Base-by-base conservation (phyloP, 1,140 invertebrate genomes). In the Drosophila arawakana region DNA sequence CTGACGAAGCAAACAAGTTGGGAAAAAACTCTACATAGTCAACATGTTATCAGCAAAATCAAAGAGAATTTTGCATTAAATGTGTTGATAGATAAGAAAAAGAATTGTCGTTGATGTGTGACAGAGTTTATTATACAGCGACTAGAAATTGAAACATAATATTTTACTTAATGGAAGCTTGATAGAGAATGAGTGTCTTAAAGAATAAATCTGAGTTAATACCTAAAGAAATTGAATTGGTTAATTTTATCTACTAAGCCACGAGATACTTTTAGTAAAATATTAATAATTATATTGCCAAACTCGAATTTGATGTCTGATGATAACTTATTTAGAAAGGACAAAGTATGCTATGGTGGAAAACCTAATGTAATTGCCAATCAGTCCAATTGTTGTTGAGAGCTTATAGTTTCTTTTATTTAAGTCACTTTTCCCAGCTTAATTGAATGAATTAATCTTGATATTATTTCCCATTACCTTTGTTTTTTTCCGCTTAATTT, bases 401-500 rank as follows among this genome's bases (percentile, higher is more conserved):
- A 13, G 11, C 49, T n/a, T 25, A 2, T 2, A n/a, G 11, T 7
- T 18, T 30, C 37, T 25, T n/a, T 30, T 46, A 25, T n/a, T 34
- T 21, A 55, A 18, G 13, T 11, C 37, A 30, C 46, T 34, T 63
- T 71, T 15, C 15, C 5, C 11, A 34, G 34, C 50, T 39, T 15
- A 60, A 44, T 61, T 55, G 39, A 39, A 30, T 69, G 58, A 35
- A 54, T 41, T 44, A 61, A 76, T 71, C 49, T 61, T 71, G 57
- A 71, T 76, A 55, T 46, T 37, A 13, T 71, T 66, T 61, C 58
- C 37, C 57, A 66, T 66, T 76, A 71, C 18, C 44, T 55, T 71
- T 35, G 21, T 46, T 47, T 58, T 66, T 76, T 72, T 49, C 49
- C 49, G 55, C 61, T 60, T 76, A 71, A 62, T 76, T 78, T 49